Conservation (phyloP, 2,888 invertebrate species). For the Deilephila porcellus region DNA sequence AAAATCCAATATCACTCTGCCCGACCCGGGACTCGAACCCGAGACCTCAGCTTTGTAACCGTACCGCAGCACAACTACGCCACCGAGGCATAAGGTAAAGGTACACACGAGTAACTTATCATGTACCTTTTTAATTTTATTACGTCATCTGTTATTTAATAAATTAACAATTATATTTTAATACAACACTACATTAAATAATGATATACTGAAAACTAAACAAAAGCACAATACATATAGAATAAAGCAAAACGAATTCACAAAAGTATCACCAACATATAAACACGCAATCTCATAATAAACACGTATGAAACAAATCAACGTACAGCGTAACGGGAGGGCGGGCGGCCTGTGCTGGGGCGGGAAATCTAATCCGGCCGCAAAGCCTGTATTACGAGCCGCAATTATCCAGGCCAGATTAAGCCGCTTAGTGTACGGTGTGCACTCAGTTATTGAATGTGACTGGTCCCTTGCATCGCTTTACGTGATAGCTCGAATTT, state of each 20-base stretch:
- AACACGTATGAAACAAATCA: constrained; percentile 31
- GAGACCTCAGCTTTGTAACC: too few species aligned
- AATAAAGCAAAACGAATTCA: background rate
- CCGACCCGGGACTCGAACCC: too few species aligned
- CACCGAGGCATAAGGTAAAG: too few species aligned
- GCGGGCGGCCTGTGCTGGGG: constrained; percentile 54
- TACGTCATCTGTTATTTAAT: too few species aligned
- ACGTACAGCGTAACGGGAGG: constrained; percentile 36
- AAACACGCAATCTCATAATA: background rate
- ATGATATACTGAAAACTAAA: background rate
- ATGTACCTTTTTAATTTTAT: too few species aligned
- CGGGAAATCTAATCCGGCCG: constrained; percentile 66
- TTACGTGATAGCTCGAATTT: background rate
- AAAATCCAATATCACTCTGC: too few species aligned
- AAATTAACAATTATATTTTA: too few species aligned
- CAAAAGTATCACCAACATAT: background rate
- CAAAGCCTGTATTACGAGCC: constrained; percentile 62
- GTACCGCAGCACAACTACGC: too few species aligned
- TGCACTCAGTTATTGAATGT: constrained; percentile 11
- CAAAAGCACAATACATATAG: background rate
- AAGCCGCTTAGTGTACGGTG: constrained; percentile 46
- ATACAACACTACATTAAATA: too few species aligned
- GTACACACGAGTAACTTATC: too few species aligned
- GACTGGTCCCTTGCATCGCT: background rate
- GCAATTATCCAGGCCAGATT: constrained; percentile 69